Conservation (phyloP, 2,113 vertebrate genomes). For the Scomber scombrus region DNA sequence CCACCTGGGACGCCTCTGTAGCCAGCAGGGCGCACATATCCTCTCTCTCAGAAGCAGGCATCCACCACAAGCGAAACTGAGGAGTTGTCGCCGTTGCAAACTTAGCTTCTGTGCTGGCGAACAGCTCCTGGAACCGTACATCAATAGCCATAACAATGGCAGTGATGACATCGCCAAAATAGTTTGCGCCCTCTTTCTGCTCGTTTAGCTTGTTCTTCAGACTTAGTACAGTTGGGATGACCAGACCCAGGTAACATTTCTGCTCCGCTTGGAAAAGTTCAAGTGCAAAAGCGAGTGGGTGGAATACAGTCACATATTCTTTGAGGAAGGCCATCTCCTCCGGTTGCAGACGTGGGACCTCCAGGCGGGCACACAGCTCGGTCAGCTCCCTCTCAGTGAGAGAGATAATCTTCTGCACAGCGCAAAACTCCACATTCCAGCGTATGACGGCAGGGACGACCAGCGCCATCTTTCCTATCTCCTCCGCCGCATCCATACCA, state of each 20-base stretch:
- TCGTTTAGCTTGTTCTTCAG: slow-evolving; percentile 83
- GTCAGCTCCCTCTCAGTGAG: slow-evolving; percentile 77
- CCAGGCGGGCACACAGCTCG: slow-evolving; percentile 76
- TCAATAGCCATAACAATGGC: slow-evolving; percentile 75
- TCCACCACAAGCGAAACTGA: slow-evolving; percentile 84
- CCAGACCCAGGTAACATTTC: slow-evolving; percentile 82
- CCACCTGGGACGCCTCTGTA: slow-evolving; percentile 74
- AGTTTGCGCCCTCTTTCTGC: slow-evolving; percentile 71
- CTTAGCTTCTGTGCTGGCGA: slow-evolving; percentile 76
- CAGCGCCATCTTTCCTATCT: slow-evolving; percentile 77
- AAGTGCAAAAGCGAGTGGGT: slow-evolving; percentile 82
- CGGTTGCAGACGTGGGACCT: slow-evolving; percentile 70
- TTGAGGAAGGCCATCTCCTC: slow-evolving; percentile 82
- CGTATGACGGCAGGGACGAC: slow-evolving; percentile 70
- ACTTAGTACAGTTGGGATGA: slow-evolving; percentile 83
- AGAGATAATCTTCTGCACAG: slow-evolving; percentile 78
- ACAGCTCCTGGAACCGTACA: slow-evolving; percentile 78
- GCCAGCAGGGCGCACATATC: slow-evolving; percentile 78
- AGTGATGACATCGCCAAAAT: slow-evolving; percentile 71
- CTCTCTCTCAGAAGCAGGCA: slow-evolving; percentile 77
- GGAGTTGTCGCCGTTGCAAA: slow-evolving; percentile 81
- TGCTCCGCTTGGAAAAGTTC: slow-evolving; percentile 84
- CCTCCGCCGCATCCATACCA: slow-evolving; percentile 71
- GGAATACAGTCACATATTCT: slow-evolving; percentile 81
- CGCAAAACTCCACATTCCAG: slow-evolving; percentile 82